These are phyloP conservation scores for Clupea harengus DNA, from an alignment of 2,113 vertebrate genomes.

Conservation along the genomic window DNA sequence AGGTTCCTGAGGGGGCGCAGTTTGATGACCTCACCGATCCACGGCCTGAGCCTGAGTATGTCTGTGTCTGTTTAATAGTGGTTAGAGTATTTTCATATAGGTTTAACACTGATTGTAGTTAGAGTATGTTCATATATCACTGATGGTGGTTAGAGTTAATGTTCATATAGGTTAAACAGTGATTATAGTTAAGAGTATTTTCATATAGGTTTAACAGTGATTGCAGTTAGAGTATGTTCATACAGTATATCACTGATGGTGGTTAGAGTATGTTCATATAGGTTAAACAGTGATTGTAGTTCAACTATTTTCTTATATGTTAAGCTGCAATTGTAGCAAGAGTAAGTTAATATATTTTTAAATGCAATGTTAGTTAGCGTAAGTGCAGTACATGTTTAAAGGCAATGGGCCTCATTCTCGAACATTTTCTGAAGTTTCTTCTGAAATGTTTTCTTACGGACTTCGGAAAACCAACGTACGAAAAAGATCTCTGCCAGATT, in stretches of 20 bases:
- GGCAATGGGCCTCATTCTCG: no score
- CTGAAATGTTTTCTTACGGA: no score
- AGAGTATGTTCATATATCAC: no score
- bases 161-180: not conserved
- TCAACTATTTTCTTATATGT: no score
- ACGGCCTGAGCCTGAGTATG: constrained; percentile 89
- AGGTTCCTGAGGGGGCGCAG: constrained; percentile 80
- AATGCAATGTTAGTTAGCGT: not conserved
- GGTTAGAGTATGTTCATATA: no score
- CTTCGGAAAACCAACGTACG: no score
- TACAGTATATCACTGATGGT: not conserved
- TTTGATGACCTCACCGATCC: constrained; percentile 79
- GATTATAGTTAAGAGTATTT: not conserved
- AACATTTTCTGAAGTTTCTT: no score
- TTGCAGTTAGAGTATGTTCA: not conserved
- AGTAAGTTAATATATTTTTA: no score
- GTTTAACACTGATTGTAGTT: no score
- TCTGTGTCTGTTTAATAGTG: not conserved
- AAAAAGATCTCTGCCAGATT: no score
- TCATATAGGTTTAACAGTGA: not conserved
- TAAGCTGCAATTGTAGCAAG: no score
- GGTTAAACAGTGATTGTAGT: not conserved
- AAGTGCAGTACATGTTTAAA: not conserved
- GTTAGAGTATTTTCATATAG: no score
- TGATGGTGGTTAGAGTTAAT: not conserved